phyloP scores from a whole-genome alignment of 2,888 invertebrate species.

The Andrena haemorrhoa region DNA sequence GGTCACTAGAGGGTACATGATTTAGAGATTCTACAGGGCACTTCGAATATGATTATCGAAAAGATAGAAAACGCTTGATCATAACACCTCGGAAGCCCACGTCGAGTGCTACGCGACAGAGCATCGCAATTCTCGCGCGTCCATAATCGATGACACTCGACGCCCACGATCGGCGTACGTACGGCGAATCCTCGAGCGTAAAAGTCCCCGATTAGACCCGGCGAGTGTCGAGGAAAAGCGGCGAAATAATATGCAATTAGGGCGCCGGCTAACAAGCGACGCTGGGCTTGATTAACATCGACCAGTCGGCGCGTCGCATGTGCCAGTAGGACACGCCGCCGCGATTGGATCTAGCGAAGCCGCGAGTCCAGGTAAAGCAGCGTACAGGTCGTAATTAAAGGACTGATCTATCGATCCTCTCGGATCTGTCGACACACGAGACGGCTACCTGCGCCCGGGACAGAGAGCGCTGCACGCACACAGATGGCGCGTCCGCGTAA shows the following conservation, averaged over 20 bases:
- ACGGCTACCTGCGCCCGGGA: constrained; percentile 66
- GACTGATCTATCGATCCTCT: constrained; percentile 79
- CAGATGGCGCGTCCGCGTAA: constrained; percentile 4
- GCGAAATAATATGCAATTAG: constrained; percentile 49
- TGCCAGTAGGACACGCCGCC: constrained; percentile 49
- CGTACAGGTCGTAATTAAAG: constrained; percentile 74
- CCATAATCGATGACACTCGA: not conserved
- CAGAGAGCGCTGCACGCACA: constrained; percentile 14
- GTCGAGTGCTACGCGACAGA: not conserved
- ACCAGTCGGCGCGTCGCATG: constrained; percentile 46
- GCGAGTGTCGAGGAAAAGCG: not conserved
- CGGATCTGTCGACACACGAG: constrained; percentile 74
- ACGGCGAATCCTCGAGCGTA: no score
- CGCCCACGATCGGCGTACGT: not conserved
- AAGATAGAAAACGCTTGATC: no score
- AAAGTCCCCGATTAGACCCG: constrained; percentile 12
- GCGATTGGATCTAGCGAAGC: constrained; percentile 53
- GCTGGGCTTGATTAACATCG: constrained; percentile 56
- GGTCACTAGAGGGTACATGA: no score
- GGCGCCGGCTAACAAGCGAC: constrained; percentile 30
- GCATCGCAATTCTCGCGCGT: not conserved
- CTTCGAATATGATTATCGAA: no score
- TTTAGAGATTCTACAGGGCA: no score
- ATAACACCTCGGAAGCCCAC: not conserved
- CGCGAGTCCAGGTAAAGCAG: constrained; percentile 34